Conservation (phyloP, 2,797 vertebrate genomes). For the Eleutherodactylus coqui region DNA sequence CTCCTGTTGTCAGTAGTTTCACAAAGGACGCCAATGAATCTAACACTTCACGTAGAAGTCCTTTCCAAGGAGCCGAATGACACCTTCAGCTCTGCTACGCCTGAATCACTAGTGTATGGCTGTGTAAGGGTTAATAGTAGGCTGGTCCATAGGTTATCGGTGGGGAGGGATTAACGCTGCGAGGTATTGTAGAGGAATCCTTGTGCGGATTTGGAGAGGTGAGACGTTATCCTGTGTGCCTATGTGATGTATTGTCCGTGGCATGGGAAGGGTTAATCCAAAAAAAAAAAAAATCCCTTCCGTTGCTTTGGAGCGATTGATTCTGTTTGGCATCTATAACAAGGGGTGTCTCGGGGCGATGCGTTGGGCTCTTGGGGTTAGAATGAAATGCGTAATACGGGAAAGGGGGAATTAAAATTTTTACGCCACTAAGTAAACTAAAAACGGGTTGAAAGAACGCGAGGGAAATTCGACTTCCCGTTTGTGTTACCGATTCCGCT, state of each 20-base stretch:
- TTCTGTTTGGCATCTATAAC: background rate
- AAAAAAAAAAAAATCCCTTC: background rate
- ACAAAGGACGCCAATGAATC: background rate
- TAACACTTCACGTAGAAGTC: background rate
- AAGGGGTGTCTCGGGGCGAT: background rate
- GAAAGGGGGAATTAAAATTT: background rate
- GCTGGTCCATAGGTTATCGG: background rate
- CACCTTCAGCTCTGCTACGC: background rate
- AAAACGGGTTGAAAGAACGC: background rate
- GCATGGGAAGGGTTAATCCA: background rate
- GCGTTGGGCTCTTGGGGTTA: background rate
- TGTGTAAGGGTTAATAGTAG: background rate
- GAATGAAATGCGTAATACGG: background rate
- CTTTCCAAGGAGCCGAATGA: background rate
- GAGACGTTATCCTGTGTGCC: slow-evolving; percentile 1
- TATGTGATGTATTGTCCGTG: background rate
- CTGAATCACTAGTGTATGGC: background rate
- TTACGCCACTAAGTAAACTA: background rate
- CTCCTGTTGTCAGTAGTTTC: too few relatives aligned
- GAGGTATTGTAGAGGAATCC: slow-evolving; percentile 3
- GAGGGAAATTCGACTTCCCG: background rate
- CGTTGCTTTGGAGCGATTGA: background rate
- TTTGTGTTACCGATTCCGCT: background rate
- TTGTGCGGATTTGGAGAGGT: slow-evolving; percentile 21
- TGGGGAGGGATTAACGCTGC: slow-evolving; percentile 21